Conservation (phyloP, 64 coral and sea anemone species). For the Cladopsammia gracilis region DNA sequence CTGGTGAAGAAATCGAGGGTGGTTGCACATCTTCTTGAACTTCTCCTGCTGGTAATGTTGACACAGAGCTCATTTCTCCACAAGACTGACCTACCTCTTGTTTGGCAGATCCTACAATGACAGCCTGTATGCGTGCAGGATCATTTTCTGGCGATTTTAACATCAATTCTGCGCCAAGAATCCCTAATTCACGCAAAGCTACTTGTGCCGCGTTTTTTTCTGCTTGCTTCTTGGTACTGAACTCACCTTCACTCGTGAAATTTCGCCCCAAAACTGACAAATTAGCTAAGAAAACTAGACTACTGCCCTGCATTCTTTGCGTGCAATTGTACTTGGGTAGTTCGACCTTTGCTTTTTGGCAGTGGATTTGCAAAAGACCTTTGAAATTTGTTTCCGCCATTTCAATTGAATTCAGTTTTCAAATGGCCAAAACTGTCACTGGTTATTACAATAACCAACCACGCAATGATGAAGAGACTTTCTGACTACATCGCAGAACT, state of each 20-base stretch:
- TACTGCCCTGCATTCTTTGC: neutral
- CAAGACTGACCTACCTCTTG: neutral
- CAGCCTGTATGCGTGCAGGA: neutral
- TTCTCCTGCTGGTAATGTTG: neutral
- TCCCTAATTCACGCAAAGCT: conserved; percentile 29
- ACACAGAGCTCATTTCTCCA: neutral
- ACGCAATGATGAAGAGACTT: neutral
- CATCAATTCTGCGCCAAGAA: neutral
- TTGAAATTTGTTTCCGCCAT: conserved; percentile 18
- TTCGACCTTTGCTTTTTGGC: conserved; percentile 26
- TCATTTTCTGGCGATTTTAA: neutral
- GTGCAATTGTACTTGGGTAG: conserved; percentile 7
- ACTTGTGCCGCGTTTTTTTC: conserved; percentile 65
- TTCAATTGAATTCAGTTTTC: neutral
- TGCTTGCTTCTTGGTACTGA: conserved; percentile 71
- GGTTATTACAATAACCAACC: neutral
- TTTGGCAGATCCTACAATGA: neutral
- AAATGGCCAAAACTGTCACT: neutral
- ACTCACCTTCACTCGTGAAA: conserved; percentile 35
- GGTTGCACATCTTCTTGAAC: neutral
- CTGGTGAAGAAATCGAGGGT: neutral
- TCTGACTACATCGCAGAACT: neutral
- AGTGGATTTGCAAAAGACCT: conserved; percentile 41
- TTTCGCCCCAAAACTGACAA: conserved; percentile 9
- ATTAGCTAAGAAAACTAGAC: conserved; percentile 5